Conservation (phyloP, 2,888 invertebrate genomes). For the Galeruca laticollis region DNA sequence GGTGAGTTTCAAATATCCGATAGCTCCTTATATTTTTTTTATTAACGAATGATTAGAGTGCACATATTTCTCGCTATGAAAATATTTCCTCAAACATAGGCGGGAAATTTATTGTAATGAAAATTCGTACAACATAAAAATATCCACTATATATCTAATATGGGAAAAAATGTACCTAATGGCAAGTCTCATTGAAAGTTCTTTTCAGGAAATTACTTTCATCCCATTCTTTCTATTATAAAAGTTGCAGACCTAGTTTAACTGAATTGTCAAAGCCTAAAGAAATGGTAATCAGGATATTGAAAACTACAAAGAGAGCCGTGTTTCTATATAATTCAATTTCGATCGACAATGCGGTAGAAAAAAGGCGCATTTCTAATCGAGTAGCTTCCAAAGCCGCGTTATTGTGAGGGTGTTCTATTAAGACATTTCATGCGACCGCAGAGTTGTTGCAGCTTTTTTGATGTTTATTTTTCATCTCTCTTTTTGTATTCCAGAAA, state of each 20-base stretch:
- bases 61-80: too few species aligned
- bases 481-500: not conserved
- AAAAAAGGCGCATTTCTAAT: slow-evolving; percentile 1
- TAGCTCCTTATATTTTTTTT: too few species aligned
- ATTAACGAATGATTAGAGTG: too few species aligned
- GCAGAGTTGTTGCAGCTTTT: not conserved
- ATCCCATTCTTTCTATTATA: too few species aligned
- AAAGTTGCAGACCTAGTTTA: not conserved
- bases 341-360: not conserved
- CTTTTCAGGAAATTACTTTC: too few species aligned
- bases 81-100: too few species aligned
- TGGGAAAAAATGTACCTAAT: too few species aligned
- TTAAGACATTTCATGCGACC: not conserved
- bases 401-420: not conserved
- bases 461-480: not conserved
- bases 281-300: slow-evolving; percentile 9
- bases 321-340: not conserved
- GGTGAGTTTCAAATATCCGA: slow-evolving; percentile 67
- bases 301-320: slow-evolving; percentile 3
- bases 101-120: too few species aligned
- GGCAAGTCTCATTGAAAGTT: too few species aligned
- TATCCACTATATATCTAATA: too few species aligned
- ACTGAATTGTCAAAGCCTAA: not conserved
- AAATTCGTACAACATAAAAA: too few species aligned
- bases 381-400: not conserved